Base-by-base conservation (phyloP, 2,113 vertebrate genomes). In the Leucopsar rothschildi region DNA sequence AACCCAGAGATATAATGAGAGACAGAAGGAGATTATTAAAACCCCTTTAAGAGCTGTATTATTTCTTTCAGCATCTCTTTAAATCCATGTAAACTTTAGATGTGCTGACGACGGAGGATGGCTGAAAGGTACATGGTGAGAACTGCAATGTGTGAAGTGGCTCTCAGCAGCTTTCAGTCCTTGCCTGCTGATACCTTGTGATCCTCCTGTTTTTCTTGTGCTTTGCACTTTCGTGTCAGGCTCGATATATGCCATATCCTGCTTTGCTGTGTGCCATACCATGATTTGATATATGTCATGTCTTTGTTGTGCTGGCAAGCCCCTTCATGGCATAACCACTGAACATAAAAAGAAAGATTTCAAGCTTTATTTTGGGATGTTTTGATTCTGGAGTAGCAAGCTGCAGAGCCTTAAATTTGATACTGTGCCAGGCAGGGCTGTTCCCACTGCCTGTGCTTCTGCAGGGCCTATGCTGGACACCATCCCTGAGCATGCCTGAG, bases 1-100 rank as follows among this genome's bases (percentile, higher is more conserved):
- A 93, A 84, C 29, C 20, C 82, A 86, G 66, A 92, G 83, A 86
- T 86, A 73, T 73, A 91, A 92, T 15, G 10, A 93, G 87, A 92
- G 90, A 91, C 92, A 93, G 92, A 59, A 95, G 82, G 71, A 66
- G 69, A 92, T 82, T 75, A 94, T 80, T 44, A 71, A 79, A 92
- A 89, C 55, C 31, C 50, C 86, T 91, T 91, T 49, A 87, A 91
- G 71, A 91, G 50, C 61, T 61, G 53, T 27, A 44, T 79, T 85
- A 59, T 72, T 92, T 88, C 71, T 85, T 95, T 70, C 63, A 76
- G 70, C 10, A 1, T 40, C 12, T 40, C 24, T 82, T 84, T 82
- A 85, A 84, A 76, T 39, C 44, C 65, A 35, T 39, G 57, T 49
- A 95, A 92, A 86, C 53, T 82, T 78, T 3, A 69, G 55, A 76